Percentiles rank a stretch among this genome's conserved stretches.
Evolutionary conservation across 1,140 invertebrate genomes (phyloP).

Genomic region (Trachymyrmex septentrionalis): DNA sequence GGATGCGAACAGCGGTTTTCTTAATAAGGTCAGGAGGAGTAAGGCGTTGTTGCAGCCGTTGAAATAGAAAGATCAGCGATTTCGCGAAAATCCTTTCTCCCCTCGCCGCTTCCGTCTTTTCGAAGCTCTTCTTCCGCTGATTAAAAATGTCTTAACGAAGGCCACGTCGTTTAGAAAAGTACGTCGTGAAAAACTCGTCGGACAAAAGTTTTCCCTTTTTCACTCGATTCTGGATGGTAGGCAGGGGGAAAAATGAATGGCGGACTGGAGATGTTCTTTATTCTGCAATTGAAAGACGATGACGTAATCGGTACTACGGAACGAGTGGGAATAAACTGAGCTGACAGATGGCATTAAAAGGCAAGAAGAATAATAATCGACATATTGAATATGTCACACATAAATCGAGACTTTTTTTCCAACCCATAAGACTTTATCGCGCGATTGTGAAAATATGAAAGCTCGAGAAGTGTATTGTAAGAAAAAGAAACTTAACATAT

Average conservation of each 20-base stretch:
- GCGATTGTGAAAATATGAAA: slow-evolving; percentile 8
- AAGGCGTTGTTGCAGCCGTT: slow-evolving; percentile 39
- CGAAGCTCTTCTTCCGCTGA: slow-evolving; percentile 63
- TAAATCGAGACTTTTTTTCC: slow-evolving; percentile 28
- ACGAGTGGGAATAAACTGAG: slow-evolving; percentile 45
- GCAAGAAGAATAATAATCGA: slow-evolving; percentile 53
- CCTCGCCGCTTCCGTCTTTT: slow-evolving; percentile 23
- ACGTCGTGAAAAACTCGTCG: slow-evolving; percentile 73
- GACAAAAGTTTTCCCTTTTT: slow-evolving; percentile 69
- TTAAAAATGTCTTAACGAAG: slow-evolving; percentile 81
- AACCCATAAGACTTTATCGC: neutral
- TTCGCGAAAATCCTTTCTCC: slow-evolving; percentile 18
- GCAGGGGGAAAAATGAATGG: slow-evolving; percentile 21
- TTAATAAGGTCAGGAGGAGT: slow-evolving; percentile 63
- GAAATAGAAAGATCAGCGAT: slow-evolving; percentile 75
- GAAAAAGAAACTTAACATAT: neutral
- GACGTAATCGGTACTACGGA: slow-evolving; percentile 30
- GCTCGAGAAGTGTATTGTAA: neutral
- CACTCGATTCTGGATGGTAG: slow-evolving; percentile 14
- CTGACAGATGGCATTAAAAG: slow-evolving; percentile 25
- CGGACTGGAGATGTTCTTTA: slow-evolving; percentile 50
- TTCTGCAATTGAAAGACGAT: slow-evolving; percentile 59
- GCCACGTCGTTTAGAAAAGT: slow-evolving; percentile 74
- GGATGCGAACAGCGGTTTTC: slow-evolving; percentile 27
- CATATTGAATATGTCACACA: slow-evolving; percentile 29